Evolutionary conservation across 2,888 invertebrate species (phyloP), one percentile per base, ranked within the genome.

Genomic region (Polia nebulosa): DNA sequence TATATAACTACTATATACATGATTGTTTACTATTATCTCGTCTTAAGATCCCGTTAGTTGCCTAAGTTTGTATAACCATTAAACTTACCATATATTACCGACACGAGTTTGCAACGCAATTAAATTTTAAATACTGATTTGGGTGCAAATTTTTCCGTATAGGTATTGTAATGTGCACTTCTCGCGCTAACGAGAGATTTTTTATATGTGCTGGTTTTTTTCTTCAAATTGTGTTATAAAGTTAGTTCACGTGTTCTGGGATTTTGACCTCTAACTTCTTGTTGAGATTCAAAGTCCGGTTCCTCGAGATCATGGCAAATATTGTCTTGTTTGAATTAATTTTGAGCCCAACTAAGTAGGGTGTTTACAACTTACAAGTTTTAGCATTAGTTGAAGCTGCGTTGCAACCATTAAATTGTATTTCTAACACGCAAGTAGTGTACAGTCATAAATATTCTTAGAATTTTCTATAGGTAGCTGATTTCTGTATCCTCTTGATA

Each of bases 181-280:
- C 15, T 39, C 22, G 45, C n/a, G 25, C 3, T 29, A 11, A 72
- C 8, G 8, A 53, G 17, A 52, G 52, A 22, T 58, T 56, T 47
- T 47, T 49, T 57, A 6, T 3, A 34, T 36, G 9, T 22, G 3
- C 36, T 61, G 13, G 7, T 51, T 53, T 36, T 53, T n/a, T 62
- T 15, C 17, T 27, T 61, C 8, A 36, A 57, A 39, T 25, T 22
- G 15, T 69, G 17, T 9, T 51, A 44, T 27, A 15, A 20, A 36
- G 29, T 22, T 34, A 29, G 7, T 55, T 34, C 6, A 47, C 5
- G 29, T 17, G 29, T 34, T 49, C 9, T 55, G 13, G 55, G 51
- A 62, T 29, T 71, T 56, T 63, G 63, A 74, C 74, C 77, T 63
- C 56, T 22, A 45, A 32, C 25, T 56, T 63, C 63, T 77, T 59